Evolutionary conservation across 2,888 invertebrate genomes (phyloP).

Genomic region (Tetropium fuscum): DNA sequence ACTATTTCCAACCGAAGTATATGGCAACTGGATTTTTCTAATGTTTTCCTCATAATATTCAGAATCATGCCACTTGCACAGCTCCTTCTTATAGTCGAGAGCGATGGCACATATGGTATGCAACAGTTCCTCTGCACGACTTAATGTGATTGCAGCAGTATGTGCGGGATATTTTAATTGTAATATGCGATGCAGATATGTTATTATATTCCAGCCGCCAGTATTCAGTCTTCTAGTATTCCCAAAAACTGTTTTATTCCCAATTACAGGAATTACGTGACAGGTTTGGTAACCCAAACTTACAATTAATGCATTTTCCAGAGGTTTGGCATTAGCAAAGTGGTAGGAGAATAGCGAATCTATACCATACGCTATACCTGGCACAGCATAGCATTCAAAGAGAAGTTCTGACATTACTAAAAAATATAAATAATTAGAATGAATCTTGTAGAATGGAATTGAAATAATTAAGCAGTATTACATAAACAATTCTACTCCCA

Average conservation of each 20-base stretch:
- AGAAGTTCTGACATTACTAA: slow-evolving; percentile 93
- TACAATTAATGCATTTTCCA: slow-evolving; percentile 79
- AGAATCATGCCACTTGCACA: slow-evolving; percentile 83
- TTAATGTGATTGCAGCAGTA: slow-evolving; percentile 86
- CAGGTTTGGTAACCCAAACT: slow-evolving; percentile 91
- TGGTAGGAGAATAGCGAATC: slow-evolving; percentile 82
- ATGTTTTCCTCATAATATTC: slow-evolving; percentile 88
- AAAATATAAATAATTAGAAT: no score
- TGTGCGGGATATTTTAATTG: slow-evolving; percentile 96
- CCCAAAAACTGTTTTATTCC: slow-evolving; percentile 75
- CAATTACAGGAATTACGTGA: slow-evolving; percentile 87
- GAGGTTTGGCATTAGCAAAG: slow-evolving; percentile 71
- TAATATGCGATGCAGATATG: slow-evolving; percentile 86
- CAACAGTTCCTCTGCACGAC: slow-evolving; percentile 87
- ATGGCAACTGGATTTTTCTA: slow-evolving; percentile 88
- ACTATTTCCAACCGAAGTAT: slow-evolving; percentile 73
- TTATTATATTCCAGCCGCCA: slow-evolving; percentile 88
- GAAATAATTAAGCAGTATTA: no score
- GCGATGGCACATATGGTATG: slow-evolving; percentile 85
- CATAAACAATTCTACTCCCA: no score
- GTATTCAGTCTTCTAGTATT: slow-evolving; percentile 84
- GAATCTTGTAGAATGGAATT: background rate
- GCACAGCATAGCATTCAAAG: slow-evolving; percentile 93
- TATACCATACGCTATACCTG: slow-evolving; percentile 87
- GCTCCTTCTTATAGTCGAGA: slow-evolving; percentile 81